Percentiles rank a stretch among this genome's conserved stretches.
Conservation (phyloP, 2,113 vertebrate species). For the Cryptoleucopteryx plumbea region DNA sequence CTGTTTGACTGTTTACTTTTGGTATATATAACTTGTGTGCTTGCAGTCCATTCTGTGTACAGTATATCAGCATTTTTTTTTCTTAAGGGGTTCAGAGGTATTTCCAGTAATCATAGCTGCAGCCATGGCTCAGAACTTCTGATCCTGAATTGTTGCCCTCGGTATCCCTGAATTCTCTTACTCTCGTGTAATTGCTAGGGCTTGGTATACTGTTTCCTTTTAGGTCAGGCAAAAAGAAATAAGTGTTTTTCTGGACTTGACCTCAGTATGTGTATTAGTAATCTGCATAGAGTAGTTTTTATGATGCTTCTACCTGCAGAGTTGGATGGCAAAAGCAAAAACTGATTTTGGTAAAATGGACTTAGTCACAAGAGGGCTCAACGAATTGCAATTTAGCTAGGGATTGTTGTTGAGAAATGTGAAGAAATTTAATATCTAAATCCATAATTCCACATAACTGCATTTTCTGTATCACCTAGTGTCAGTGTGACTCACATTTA, state of each 20-base stretch:
- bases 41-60: neutral
- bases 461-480: neutral
- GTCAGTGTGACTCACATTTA: neutral
- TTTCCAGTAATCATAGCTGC: neutral
- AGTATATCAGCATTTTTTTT: neutral
- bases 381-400: neutral
- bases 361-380: neutral
- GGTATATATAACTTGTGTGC: neutral
- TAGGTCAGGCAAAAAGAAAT: neutral
- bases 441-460: neutral
- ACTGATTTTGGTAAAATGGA: neutral
- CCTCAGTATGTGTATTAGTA: neutral
- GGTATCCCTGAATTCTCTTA: neutral
- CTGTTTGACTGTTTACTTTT: neutral
- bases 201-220: neutral
- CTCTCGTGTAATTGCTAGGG: neutral
- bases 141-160: neutral
- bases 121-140: neutral
- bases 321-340: neutral
- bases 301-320: neutral
- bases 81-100: neutral
- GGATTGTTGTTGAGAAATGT: neutral
- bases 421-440: neutral
- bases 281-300: neutral
- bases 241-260: neutral